Base-by-base conservation (phyloP, 1,140 invertebrate species). In the Atta colombica region DNA sequence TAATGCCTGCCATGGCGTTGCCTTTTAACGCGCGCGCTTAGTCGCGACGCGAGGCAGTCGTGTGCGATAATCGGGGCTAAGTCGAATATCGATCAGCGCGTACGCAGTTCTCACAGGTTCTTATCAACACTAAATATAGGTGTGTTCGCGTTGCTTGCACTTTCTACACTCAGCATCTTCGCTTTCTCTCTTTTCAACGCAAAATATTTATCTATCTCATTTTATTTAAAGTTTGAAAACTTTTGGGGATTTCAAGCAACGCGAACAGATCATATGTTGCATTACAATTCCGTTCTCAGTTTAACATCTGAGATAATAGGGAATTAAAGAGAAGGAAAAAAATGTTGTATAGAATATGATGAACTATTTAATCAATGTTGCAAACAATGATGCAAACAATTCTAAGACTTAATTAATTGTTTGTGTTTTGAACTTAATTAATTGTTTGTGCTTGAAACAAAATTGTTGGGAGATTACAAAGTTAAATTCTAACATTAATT, bases 41-140 rank as follows among this genome's bases (percentile, higher is more conserved):
- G 86, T 66, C 80, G 75, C 75, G 74, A 55, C 82, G 78, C 71
- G 84, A 28, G 63, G 61, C 85, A 60, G 82, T 82, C 77, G 49
- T 61, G 87, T 85, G 75, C 88, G 90, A 88, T 92, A 90, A 91
- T 92, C 88, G 90, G 91, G 88, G 88, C 86, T 74, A 91, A 88
- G 86, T 87, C 89, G 88, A 91, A 92, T 92, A 93, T 92, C 91
- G 92, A 93, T 91, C 91, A 88, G 88, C 63, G 74, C 88, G 45
- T 84, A 89, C 77, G 2, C 61, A 28, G 60, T 89, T 89, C 72
- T 72, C 77, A 81, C 7, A 45, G 39, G 45, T 45, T 75, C 45
- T 74, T 84, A 75, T 84, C 55, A 35, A 75, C 25, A 45, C n/a
- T 6, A 28, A 25, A 28, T 2, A 21, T 72, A 45, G 7, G 1